phyloP scores from a whole-genome alignment of 2,797 vertebrate genomes.

The Arctocebus calabarensis region DNA sequence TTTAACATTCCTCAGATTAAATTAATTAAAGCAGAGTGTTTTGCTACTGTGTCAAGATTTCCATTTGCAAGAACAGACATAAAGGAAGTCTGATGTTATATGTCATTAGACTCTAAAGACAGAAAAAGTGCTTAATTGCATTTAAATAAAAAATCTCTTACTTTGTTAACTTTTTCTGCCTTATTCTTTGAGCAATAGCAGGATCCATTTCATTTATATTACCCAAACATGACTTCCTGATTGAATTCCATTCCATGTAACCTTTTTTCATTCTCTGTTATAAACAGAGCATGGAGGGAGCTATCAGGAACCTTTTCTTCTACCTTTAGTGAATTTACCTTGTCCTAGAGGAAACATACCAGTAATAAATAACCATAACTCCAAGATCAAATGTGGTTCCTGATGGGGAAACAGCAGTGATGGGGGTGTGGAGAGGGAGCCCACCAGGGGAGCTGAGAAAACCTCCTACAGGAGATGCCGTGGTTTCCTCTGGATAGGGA shows the following conservation, averaged over 20 bases:
- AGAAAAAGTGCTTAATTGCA: neutral
- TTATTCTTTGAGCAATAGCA: neutral
- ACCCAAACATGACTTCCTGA: neutral
- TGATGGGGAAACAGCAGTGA: accelerated
- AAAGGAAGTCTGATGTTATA: neutral
- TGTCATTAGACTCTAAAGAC: neutral
- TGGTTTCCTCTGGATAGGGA: neutral
- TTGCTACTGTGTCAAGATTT: neutral
- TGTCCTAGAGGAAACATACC: neutral
- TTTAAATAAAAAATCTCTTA: neutral
- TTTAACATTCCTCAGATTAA: neutral
- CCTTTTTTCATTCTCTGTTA: neutral
- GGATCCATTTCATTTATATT: neutral
- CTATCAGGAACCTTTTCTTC: neutral
- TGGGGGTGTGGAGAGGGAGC: accelerated
- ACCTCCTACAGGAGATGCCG: too few relatives aligned
- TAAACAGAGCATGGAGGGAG: accelerated
- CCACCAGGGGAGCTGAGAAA: too few relatives aligned
- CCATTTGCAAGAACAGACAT: neutral
- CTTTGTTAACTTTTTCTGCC: neutral
- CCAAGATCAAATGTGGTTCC: accelerated
- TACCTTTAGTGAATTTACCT: neutral
- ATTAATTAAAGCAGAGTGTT: neutral
- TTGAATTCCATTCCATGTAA: neutral
- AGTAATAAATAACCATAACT: neutral